Percentiles rank a stretch among this genome's conserved stretches.
Conservation (phyloP, 1,140 invertebrate genomes). For the Chrysomallon squamiferum region DNA sequence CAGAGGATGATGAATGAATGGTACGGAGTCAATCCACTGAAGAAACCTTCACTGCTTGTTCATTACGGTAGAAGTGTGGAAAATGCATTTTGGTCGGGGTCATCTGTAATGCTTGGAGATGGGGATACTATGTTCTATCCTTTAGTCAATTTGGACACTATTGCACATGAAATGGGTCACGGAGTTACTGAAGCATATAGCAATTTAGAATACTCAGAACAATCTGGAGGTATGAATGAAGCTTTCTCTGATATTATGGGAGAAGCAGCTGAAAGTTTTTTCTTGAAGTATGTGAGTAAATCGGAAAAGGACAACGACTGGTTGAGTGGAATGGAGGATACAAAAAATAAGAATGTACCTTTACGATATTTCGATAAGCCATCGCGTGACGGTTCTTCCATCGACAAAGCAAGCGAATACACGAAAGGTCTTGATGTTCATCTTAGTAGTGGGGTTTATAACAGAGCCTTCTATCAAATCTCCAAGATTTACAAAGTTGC, state of each 20-base stretch:
- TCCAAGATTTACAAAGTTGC: constrained; percentile 8
- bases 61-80: constrained; percentile 28
- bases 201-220: constrained; percentile 24
- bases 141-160: constrained; percentile 20
- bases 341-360: constrained; percentile 9
- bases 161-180: constrained; percentile 39
- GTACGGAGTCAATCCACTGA: constrained; percentile 10
- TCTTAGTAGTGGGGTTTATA: constrained; percentile 34
- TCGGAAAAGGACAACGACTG: constrained; percentile 17
- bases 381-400: constrained; percentile 27
- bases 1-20: constrained; percentile 32
- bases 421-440: constrained; percentile 25
- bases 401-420: constrained; percentile 25
- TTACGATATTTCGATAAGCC: constrained; percentile 32
- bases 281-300: constrained; percentile 16
- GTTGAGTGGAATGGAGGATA: constrained; percentile 18
- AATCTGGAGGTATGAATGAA: constrained; percentile 41
- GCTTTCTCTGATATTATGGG: constrained; percentile 43
- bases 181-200: constrained; percentile 34
- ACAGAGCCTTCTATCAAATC: constrained; percentile 28
- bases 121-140: constrained; percentile 24
- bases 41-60: constrained; percentile 24
- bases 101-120: constrained; percentile 25
- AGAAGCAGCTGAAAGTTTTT: constrained; percentile 28
- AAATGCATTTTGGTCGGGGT: constrained; percentile 21